These are phyloP conservation scores for Ciconia stormi DNA, from an alignment of 2,113 vertebrate genomes.

Conservation along the genomic window DNA sequence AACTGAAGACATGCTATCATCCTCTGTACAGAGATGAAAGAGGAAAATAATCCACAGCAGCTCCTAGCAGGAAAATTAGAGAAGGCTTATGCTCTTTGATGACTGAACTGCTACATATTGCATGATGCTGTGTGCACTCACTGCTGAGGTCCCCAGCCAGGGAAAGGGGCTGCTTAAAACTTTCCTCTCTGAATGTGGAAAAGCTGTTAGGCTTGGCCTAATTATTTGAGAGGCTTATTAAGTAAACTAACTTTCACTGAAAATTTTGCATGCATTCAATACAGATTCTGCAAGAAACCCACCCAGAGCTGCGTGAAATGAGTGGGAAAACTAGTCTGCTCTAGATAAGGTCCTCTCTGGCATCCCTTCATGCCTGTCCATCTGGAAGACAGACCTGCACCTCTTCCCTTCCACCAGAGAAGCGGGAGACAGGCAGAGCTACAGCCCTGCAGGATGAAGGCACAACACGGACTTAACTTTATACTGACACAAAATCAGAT, in stretches of 20 bases:
- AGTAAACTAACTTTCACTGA: background rate
- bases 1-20: background rate
- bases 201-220: background rate
- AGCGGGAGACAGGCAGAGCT: background rate
- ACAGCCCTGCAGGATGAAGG: background rate
- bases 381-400: background rate
- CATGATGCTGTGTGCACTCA: background rate
- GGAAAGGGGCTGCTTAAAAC: background rate
- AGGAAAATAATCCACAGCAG: background rate
- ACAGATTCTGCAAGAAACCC: background rate
- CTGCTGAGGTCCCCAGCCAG: background rate
- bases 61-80: background rate
- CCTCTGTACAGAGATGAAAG: background rate
- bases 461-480: background rate
- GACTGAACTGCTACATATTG: background rate
- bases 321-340: background rate
- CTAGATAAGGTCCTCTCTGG: background rate
- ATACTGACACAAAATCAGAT: background rate
- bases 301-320: background rate
- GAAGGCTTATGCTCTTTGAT: background rate
- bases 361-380: background rate
- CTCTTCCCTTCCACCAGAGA: background rate
- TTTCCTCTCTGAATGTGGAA: background rate
- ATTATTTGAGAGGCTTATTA: slow-evolving; percentile 1
- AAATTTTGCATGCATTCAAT: background rate